phyloP scores from a whole-genome alignment of 2,888 invertebrate genomes.

The Drosophila macrospina region DNA sequence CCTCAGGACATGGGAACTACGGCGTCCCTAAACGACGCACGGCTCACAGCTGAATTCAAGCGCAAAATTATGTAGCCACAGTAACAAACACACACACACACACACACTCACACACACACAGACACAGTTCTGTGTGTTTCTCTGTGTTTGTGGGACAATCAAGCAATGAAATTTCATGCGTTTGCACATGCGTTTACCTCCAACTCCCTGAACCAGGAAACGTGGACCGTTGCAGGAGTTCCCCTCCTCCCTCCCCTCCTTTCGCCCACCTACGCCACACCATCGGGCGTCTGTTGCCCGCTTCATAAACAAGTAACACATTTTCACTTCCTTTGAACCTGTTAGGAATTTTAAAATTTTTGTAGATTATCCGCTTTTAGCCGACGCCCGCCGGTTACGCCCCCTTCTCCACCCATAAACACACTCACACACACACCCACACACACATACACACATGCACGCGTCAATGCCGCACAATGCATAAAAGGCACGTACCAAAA shows the following conservation, averaged over 20 bases:
- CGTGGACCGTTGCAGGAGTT: conserved; percentile 20
- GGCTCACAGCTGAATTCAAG: conserved; percentile 78
- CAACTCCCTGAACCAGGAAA: neutral
- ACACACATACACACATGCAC: conserved; percentile 32
- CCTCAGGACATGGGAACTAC: conserved; percentile 44
- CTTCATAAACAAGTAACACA: conserved; percentile 80
- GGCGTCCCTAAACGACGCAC: conserved; percentile 69
- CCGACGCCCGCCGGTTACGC: conserved; percentile 61
- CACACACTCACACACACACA: conserved; percentile 1
- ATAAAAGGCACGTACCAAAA: conserved; percentile 76
- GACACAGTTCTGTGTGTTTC: conserved; percentile 34
- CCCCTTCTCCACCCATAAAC: conserved; percentile 7
- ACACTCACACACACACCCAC: conserved; percentile 7
- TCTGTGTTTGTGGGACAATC: conserved; percentile 74
- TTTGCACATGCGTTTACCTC: conserved; percentile 75
- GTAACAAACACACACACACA: conserved; percentile 32
- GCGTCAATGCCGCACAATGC: conserved; percentile 74
- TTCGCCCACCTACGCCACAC: neutral
- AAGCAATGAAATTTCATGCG: conserved; percentile 82
- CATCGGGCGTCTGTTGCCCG: conserved; percentile 50
- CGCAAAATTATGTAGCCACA: conserved; percentile 80
- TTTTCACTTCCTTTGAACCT: conserved; percentile 81
- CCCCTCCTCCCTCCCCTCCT: too few relatives aligned
- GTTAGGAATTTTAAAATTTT: conserved; percentile 78
- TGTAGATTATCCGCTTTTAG: conserved; percentile 79